Conservation (phyloP, 2,888 invertebrate species). For the Empis stercorea region DNA sequence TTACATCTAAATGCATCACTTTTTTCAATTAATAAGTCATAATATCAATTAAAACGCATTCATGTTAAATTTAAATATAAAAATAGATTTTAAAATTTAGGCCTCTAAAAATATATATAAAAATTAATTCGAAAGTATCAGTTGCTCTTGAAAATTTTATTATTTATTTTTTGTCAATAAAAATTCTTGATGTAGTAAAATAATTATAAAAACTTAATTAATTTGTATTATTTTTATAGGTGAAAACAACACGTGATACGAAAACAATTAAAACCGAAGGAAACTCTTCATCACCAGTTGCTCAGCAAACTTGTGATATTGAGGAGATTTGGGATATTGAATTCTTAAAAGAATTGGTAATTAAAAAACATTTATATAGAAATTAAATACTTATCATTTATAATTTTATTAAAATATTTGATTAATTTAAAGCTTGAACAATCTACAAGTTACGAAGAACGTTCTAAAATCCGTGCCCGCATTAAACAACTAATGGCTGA, state of each 20-base stretch:
- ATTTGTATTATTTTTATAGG: slow-evolving; percentile 27
- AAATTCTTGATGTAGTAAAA: too few relatives aligned
- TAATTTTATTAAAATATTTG: neutral
- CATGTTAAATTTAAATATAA: too few relatives aligned
- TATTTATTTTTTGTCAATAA: too few relatives aligned
- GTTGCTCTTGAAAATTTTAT: too few relatives aligned
- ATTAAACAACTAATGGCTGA: slow-evolving; percentile 74
- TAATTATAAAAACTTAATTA: too few relatives aligned
- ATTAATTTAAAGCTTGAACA: slow-evolving; percentile 55
- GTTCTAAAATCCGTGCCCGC: slow-evolving; percentile 66
- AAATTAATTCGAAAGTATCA: too few relatives aligned
- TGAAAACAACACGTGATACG: slow-evolving; percentile 38
- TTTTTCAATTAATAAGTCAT: too few relatives aligned
- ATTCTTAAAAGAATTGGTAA: slow-evolving; percentile 56
- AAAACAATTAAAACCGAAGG: slow-evolving; percentile 32
- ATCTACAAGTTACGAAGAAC: slow-evolving; percentile 76
- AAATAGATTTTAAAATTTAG: too few relatives aligned
- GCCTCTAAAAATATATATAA: too few relatives aligned
- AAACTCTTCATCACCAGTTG: slow-evolving; percentile 37
- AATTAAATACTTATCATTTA: too few relatives aligned
- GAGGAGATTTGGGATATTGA: slow-evolving; percentile 69
- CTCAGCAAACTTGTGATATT: slow-evolving; percentile 45
- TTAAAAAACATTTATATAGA: slow-evolving; percentile 21
- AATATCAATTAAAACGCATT: too few relatives aligned
- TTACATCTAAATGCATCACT: too few relatives aligned